Base-by-base conservation (phyloP, 2,797 vertebrate genomes). In the Lerista edwardsae region DNA sequence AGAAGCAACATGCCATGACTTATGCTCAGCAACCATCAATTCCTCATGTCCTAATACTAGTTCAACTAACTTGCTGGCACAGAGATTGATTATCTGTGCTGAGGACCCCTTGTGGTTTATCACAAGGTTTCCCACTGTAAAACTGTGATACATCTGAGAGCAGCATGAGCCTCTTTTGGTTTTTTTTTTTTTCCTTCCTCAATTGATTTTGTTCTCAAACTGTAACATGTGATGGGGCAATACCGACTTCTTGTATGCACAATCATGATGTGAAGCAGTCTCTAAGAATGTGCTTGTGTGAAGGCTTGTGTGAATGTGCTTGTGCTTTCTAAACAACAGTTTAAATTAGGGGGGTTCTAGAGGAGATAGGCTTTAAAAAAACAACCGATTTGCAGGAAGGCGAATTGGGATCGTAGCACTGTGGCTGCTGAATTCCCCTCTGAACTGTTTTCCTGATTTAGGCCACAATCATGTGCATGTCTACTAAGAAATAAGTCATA, bases 41-140 rank as follows among this genome's bases (percentile, higher is more conserved):
- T 55, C 44, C 73, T 75, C 15, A 11, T 55, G 15, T 12, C 31
- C 44, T 21, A 19, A 39, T 83, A 7, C 36, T 76, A 36, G 10
- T 9, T 14, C 25, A 7, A 9, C 7, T 10, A 29, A 23, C 23
- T 59, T 8, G 2, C 21, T 59, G 21, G 51, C 10, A 12, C 12
- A 73, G n/a, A 21, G 4, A 65, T 39, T 12, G 4, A 79, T 73
- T 23, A 7, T 23, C 2, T 55, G 41, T 41, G 65, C 62, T 84
- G 47, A 65, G 44, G 3, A 61, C 61, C 69, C 41, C 83, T 65
- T 39, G 76, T 67, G 83, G 76, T n/a, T n/a, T n/a, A n/a, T n/a
- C n/a, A n/a, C n/a, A n/a, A n/a, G n/a, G n/a, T 55, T 57, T 65
- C 21, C 41, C 51, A 55, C 25, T 36, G 21, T 31, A 39, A 65